Percentiles rank a stretch among this genome's conserved stretches.
Conservation (phyloP, 2,113 vertebrate genomes). For the Boulengeromyrus knoepffleri region DNA sequence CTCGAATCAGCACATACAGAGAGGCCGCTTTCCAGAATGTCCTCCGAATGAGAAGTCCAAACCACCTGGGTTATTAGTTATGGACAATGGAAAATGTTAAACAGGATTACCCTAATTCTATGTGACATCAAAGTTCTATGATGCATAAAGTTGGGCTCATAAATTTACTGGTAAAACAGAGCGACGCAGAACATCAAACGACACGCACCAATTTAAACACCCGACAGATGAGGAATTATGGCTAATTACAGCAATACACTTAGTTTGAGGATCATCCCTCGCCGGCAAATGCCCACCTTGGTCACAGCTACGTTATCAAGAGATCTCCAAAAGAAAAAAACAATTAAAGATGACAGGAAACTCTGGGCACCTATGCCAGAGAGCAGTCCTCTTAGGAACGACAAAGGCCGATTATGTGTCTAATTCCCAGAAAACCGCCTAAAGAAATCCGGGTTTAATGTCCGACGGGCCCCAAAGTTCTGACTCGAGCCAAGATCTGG, state of each 20-base stretch:
- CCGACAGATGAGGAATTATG: not conserved
- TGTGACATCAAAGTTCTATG: not conserved
- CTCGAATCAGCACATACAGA: not conserved
- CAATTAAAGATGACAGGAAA: slow-evolving; percentile 56
- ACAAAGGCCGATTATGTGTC: slow-evolving; percentile 78
- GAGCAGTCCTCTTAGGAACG: slow-evolving; percentile 69
- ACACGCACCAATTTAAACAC: not conserved
- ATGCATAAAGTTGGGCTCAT: not conserved
- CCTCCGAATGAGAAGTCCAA: not conserved
- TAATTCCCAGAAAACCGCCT: slow-evolving; percentile 72
- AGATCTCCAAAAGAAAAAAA: slow-evolving; percentile 47
- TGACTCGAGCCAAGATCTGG: slow-evolving; percentile 58
- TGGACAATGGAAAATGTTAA: not conserved
- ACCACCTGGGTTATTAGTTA: not conserved
- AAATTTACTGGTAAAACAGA: not conserved
- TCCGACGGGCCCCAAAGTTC: slow-evolving; percentile 51
- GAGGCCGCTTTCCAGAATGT: not conserved
- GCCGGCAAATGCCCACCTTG: slow-evolving; percentile 44
- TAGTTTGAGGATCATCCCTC: slow-evolving; percentile 18
- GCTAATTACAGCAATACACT: slow-evolving; percentile 2
- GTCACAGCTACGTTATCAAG: slow-evolving; percentile 56
- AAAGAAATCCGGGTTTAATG: slow-evolving; percentile 77
- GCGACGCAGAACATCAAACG: not conserved
- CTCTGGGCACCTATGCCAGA: slow-evolving; percentile 57
- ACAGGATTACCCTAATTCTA: not conserved